Conservation (phyloP, 2,797 vertebrate species). For the Oreochromis mossambicus region DNA sequence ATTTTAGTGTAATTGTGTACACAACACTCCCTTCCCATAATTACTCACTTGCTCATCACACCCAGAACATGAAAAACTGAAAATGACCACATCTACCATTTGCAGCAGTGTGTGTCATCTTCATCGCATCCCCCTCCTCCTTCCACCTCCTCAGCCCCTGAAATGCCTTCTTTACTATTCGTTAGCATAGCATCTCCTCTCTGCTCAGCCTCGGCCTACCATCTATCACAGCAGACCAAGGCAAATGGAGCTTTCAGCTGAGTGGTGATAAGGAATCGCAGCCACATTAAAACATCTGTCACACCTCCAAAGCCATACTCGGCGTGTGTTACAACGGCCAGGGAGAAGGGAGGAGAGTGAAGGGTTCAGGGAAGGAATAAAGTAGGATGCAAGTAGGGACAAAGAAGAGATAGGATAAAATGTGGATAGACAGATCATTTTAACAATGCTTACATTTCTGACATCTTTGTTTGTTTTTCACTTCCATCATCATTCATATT, state of each 20-base stretch:
- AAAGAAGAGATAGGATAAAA: background rate
- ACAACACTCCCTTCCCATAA: conserved; percentile 23
- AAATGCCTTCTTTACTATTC: conserved; percentile 27
- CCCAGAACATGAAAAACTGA: conserved; percentile 45
- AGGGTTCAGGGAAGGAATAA: background rate
- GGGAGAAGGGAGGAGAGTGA: background rate
- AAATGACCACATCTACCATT: conserved; percentile 59
- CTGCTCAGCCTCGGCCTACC: conserved; percentile 19
- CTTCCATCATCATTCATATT: background rate
- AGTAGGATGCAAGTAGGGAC: background rate
- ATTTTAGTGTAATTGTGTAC: conserved; percentile 46
- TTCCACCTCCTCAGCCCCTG: background rate
- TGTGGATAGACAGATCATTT: background rate
- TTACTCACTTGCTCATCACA: conserved; percentile 63
- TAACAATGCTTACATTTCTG: background rate
- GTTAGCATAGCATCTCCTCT: conserved; percentile 42
- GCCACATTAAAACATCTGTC: conserved; percentile 70
- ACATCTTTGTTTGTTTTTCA: background rate
- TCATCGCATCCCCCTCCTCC: background rate
- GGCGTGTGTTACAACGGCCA: background rate
- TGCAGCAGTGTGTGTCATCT: conserved; percentile 39
- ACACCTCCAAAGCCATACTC: conserved; percentile 38
- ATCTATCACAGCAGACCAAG: conserved; percentile 51
- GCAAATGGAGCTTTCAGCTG: conserved; percentile 67
- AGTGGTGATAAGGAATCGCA: conserved; percentile 64